Percentiles rank a stretch among this genome's conserved stretches.
Evolutionary conservation across 2,113 vertebrate species (phyloP).

Genomic region (Pelodiscus sinensis): DNA sequence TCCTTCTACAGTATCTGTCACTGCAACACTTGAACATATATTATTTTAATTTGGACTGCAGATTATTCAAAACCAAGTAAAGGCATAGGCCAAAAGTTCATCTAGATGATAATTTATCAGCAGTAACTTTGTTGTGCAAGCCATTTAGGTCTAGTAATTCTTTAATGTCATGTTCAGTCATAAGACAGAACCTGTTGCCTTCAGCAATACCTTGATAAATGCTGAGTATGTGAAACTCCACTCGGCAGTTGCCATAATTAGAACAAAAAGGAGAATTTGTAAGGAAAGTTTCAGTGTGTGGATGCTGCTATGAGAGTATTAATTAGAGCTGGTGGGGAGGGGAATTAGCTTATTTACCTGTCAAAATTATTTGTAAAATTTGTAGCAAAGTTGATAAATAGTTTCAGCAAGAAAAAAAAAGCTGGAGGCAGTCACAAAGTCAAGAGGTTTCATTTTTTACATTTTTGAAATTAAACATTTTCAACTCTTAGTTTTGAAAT

Average conservation of each 20-base stretch:
- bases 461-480: too few relatives aligned
- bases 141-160: slow-evolving; percentile 34
- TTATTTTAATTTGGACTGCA: neutral
- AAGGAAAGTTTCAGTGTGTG: rapidly evolving
- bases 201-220: rapidly evolving
- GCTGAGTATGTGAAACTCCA: neutral
- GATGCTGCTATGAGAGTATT: rapidly evolving
- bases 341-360: neutral
- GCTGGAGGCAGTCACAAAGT: too few relatives aligned
- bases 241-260: neutral
- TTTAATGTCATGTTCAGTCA: slow-evolving; percentile 41
- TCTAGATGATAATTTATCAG: slow-evolving; percentile 21
- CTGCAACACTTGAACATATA: neutral
- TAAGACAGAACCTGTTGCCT: slow-evolving; percentile 15
- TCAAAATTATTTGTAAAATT: rapidly evolving
- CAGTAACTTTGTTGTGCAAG: slow-evolving; percentile 40
- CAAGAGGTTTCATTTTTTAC: too few relatives aligned
- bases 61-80: slow-evolving; percentile 24
- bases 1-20: neutral
- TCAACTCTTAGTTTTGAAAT: too few relatives aligned
- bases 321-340: neutral
- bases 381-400: too few relatives aligned
- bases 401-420: too few relatives aligned
- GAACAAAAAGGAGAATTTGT: neutral
- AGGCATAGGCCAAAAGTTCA: neutral